Percentiles rank a stretch among this genome's conserved stretches.
Evolutionary conservation across 1,140 invertebrate species (phyloP).

Genomic region (Heliothis subflexa): DNA sequence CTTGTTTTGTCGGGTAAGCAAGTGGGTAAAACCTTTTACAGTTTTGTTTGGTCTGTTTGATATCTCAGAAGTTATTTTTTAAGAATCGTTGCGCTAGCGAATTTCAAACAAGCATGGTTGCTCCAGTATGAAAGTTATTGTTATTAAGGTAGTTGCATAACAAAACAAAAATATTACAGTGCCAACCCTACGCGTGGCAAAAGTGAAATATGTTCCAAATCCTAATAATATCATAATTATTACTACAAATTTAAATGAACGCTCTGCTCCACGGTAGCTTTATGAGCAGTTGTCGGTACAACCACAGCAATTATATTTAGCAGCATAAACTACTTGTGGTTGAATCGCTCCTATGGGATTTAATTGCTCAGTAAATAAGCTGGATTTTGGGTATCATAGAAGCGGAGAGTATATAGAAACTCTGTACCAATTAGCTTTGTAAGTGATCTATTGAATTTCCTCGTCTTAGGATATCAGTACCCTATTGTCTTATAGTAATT

Average conservation of each 20-base stretch:
- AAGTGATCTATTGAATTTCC: background rate
- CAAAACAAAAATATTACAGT: no score
- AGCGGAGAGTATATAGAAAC: background rate
- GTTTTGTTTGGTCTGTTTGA: no score
- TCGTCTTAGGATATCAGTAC: background rate
- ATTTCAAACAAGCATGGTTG: no score
- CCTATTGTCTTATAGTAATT: background rate
- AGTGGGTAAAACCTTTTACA: no score
- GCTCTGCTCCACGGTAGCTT: background rate
- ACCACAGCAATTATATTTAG: constrained; percentile 18
- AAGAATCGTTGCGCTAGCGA: no score
- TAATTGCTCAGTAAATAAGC: constrained; percentile 20
- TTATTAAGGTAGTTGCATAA: no score
- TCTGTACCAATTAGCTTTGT: no score
- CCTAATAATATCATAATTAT: background rate
- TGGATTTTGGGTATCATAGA: background rate
- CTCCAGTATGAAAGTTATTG: no score
- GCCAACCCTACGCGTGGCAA: background rate
- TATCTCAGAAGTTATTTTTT: no score
- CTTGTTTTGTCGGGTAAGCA: background rate
- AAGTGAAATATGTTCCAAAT: background rate
- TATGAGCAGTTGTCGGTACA: constrained; percentile 19
- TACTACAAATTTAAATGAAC: background rate
- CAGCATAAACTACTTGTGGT: constrained; percentile 14
- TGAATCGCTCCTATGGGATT: constrained; percentile 6